Evolutionary conservation across 2,888 invertebrate species (phyloP).

Genomic region (Callosobruchus maculatus): DNA sequence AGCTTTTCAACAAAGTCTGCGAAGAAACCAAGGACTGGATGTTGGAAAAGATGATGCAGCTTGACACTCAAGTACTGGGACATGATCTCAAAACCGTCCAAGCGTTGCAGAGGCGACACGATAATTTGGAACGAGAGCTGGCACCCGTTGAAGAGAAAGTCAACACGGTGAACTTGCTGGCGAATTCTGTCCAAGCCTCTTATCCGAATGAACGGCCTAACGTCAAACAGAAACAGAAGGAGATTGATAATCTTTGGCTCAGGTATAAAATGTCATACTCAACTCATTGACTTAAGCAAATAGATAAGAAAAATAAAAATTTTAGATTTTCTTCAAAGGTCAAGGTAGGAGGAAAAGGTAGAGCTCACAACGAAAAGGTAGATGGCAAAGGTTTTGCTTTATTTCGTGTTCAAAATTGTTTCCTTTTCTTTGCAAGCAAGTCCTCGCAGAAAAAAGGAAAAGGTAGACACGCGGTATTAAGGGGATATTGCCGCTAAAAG

Average conservation of each 20-base stretch:
- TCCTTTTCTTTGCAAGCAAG: no score
- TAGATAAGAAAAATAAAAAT: no score
- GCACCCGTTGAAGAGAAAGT: slow-evolving; percentile 95
- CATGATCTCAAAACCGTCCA: slow-evolving; percentile 88
- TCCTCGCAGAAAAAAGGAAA: no score
- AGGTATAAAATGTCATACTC: background rate
- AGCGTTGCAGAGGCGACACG: slow-evolving; percentile 86
- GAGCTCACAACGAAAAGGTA: no score
- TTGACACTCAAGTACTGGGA: slow-evolving; percentile 74
- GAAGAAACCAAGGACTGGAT: slow-evolving; percentile 98
- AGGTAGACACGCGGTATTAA: no score
- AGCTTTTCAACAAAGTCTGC: slow-evolving; percentile 92
- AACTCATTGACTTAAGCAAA: no score
- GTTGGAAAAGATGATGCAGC: slow-evolving; percentile 88
- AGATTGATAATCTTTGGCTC: slow-evolving; percentile 85
- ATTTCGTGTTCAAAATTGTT: no score
- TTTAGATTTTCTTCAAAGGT: no score
- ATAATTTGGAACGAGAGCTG: slow-evolving; percentile 89
- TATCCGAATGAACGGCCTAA: slow-evolving; percentile 88
- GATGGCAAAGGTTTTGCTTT: no score
- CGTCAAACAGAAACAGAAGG: slow-evolving; percentile 78
- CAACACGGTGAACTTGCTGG: slow-evolving; percentile 71
- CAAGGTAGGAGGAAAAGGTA: no score
- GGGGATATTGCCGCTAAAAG: no score
- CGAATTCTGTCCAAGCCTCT: slow-evolving; percentile 84